Evolutionary conservation across 2,113 vertebrate species (phyloP), one percentile per base, ranked within the genome.

Genomic region (Prunella himalayana): DNA sequence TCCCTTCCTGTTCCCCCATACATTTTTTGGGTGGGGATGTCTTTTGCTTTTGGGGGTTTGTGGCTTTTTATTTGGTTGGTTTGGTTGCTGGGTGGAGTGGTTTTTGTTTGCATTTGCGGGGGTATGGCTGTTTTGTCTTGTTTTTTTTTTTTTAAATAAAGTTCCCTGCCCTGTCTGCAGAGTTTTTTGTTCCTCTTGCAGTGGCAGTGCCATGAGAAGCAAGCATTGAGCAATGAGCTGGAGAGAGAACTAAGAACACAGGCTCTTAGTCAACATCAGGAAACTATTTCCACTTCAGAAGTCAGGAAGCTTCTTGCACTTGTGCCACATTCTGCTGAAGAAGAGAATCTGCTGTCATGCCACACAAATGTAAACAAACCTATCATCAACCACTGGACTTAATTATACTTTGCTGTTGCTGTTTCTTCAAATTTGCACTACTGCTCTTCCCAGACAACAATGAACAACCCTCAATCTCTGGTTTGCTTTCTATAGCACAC

Each of bases 281-380:
- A 94, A 96, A 82, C 61, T 4, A 81, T 89, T 84, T 83, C 65
- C 65, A 79, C 76, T 95, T 79, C 65, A 95, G 57, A 91, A 84
- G 45, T 47, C 44, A 42, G 84, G 78, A 93, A 85, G 70, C 31
- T 87, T 94, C 86, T 85, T 7, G 9, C 78, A 41, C 51, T 79
- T 59, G 61, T 41, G 41, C 61, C 86, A 60, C 35, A 71, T 87
- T 64, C 61, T 85, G 39, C 57, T 76, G 49, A 47, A 71, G 64
- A 86, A 39, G 42, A 86, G 35, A 86, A 89, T 47, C n/a, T 73
- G 59, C 64, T 77, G 72, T 60, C 75, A 66, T 30, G 39, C 59
- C 86, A 78, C 37, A 66, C 44, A 79, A 92, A 81, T 7, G 30
- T 28, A 53, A 86, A 78, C 28, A 81, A 81, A 45, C 13, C 11